Base-by-base conservation (phyloP, 1,140 invertebrate genomes). In the Drosophila arawakana region DNA sequence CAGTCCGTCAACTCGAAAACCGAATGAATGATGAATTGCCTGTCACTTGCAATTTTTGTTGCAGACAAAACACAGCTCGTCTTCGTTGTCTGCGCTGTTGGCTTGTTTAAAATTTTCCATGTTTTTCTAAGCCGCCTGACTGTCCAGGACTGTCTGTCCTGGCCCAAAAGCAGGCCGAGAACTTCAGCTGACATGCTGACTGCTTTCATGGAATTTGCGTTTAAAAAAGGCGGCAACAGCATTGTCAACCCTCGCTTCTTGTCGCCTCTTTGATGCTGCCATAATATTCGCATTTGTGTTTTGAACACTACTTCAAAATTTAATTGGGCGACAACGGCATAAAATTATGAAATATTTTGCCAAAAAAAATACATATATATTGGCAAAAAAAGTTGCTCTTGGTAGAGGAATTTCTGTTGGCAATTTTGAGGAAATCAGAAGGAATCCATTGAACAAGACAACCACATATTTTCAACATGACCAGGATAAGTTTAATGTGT, bases 1-100 rank as follows among this genome's bases (percentile, higher is more conserved):
- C 44, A 50, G 39, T 46, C 21, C 47, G 73, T 80, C 77, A 73
- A 71, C 67, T 75, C 77, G 67, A 78, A 89, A 88, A 73, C 80
- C 77, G 73, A 88, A 89, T 88, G 84, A 88, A 88, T 88, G 84
- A 88, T 88, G 84, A 88, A 89, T 88, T 89, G 84, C 84, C 84
- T 88, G 84, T 88, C 84, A 88, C 84, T 89, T 89, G 84, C 84
- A 88, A 89, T 88, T 88, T 88, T 88, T 89, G 79, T 81, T 54
- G 84, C 84, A 78, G 84, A 89, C 80, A 80, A 78, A 81, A 83
- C 77, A 88, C 77, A 76, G 73, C 52, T 71, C 73, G 59, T 68
- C 52, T 61, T 73, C 73, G 76, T 69, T 77, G 81, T 54, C 61
- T 68, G 76, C 61, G 58, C 62, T 44, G 63, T 77, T 66, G 72